phyloP scores from a whole-genome alignment of 2,797 vertebrate species.

The Tiaroga cobitis region DNA sequence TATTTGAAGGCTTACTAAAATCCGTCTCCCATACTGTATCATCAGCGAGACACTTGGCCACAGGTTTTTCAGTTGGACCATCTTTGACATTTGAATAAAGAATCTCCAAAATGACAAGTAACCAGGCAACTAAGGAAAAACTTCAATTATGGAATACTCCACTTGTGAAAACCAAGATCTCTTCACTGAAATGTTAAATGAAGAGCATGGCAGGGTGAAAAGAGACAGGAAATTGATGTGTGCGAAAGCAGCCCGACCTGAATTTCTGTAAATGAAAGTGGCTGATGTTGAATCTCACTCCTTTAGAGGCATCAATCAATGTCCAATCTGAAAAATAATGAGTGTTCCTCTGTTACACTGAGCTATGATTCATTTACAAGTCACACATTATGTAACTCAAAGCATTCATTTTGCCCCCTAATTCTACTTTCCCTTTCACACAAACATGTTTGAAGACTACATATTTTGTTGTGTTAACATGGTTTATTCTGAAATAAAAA shows the following conservation, averaged over 20 bases:
- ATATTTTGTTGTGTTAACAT: not conserved
- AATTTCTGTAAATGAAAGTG: slow-evolving; percentile 34
- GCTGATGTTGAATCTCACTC: not conserved
- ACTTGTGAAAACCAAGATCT: slow-evolving; percentile 1
- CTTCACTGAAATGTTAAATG: slow-evolving; percentile 18
- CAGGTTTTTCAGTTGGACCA: not conserved
- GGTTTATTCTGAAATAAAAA: not conserved
- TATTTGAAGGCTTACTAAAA: not conserved
- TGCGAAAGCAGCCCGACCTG: slow-evolving; percentile 18
- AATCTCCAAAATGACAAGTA: slow-evolving; percentile 5
- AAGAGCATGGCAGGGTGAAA: slow-evolving; percentile 3
- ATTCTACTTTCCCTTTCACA: slow-evolving; percentile 23
- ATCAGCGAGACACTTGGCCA: not conserved
- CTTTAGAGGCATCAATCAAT: slow-evolving; percentile 39
- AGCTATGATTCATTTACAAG: slow-evolving; percentile 25
- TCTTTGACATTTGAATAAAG: slow-evolving; percentile 9
- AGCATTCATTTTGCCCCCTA: slow-evolving; percentile 15
- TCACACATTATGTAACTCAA: slow-evolving; percentile 10
- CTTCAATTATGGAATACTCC: slow-evolving; percentile 17
- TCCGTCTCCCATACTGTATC: not conserved
- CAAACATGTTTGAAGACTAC: slow-evolving; percentile 16
- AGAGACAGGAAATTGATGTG: slow-evolving; percentile 22
- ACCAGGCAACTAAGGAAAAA: slow-evolving; percentile 26
- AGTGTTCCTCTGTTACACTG: slow-evolving; percentile 7
- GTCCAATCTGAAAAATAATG: slow-evolving; percentile 33